A percentile compares a stretch with the other conserved stretches of the same genome.
Conservation (phyloP, 2,888 invertebrate species). For the Microctonus hyperodae region DNA sequence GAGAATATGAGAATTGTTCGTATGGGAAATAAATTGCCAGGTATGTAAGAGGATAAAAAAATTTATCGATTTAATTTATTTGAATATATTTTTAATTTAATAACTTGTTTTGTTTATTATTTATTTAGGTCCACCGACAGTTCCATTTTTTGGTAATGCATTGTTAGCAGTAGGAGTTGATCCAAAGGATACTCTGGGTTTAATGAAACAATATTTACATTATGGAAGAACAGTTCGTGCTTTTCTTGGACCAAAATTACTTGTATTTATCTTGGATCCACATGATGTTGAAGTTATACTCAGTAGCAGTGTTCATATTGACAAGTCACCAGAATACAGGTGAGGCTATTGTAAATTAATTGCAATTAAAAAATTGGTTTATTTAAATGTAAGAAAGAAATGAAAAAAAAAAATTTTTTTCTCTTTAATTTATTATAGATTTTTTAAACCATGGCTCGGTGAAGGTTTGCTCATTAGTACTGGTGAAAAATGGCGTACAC, state of each 20-base stretch:
- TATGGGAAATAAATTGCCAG: conserved; percentile 54
- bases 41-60: conserved; percentile 39
- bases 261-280: conserved; percentile 55
- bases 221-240: conserved; percentile 53
- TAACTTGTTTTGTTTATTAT: conserved; percentile 10
- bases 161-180: conserved; percentile 45
- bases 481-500: conserved; percentile 65
- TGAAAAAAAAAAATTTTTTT: conserved; percentile 12
- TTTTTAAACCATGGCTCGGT: conserved; percentile 61
- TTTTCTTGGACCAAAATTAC: conserved; percentile 55
- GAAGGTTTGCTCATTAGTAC: conserved; percentile 59
- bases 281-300: conserved; percentile 58
- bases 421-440: too few relatives aligned
- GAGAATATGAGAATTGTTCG: conserved; percentile 46
- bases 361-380: not conserved
- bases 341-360: conserved; percentile 28
- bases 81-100: conserved; percentile 7
- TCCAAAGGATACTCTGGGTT: conserved; percentile 47
- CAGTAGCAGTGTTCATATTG: conserved; percentile 56
- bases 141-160: conserved; percentile 57
- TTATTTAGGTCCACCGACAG: conserved; percentile 49
- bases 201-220: conserved; percentile 40
- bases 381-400: conserved; percentile 28
- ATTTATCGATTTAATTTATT: not conserved
- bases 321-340: conserved; percentile 60